Evolutionary conservation across 2,797 vertebrate genomes (phyloP), one percentile per base, ranked within the genome.

Genomic region (Somateria mollissima): DNA sequence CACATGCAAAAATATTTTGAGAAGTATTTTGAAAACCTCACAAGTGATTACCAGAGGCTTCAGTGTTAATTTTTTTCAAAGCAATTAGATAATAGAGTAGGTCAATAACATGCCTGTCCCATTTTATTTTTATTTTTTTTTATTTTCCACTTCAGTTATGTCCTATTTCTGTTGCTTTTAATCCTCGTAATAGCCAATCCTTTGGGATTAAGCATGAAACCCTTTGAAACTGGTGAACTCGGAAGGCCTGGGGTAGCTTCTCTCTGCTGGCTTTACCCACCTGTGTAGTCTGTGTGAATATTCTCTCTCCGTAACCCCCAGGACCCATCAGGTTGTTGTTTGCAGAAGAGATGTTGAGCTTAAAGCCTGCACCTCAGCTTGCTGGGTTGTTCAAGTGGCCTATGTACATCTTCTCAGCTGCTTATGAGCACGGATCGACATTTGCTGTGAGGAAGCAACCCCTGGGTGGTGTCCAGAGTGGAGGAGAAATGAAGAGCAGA

Each of bases 41-140:
- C 21, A 62, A 76, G 80, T 65, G 1, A 22, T 57, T 87, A 84
- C 24, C 41, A 80, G 41, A 71, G 67, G 28, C 30, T 71, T 62
- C 21, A 45, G 5, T 34, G 80, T 61, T 86, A 25, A 61, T 58
- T 94, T 84, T 77, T 94, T 84, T 74, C 65, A 84, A 89, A 89
- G 53, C 54, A 2, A 66, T 83, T 91, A 80, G 64, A 14, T 61
- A 86, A 76, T 17, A 65, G 75, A 37, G 8, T 65, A 85, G 32
- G 90, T 92, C 60, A 88, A 74, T 80, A 87, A 64, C 43, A 62
- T 28, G 36, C 17, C 43, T 53, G 60, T 24, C 19, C 80, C 20
- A 27, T 9, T 71, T 76, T 24, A 45, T 84, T 27, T 49, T 25
- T 45, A 19, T 45, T 84, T 49, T 22, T 49, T 49, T 45, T 84